Evolutionary conservation across 2,113 vertebrate species (phyloP), one percentile per base, ranked within the genome.

Genomic region (Plectropomus leopardus): DNA sequence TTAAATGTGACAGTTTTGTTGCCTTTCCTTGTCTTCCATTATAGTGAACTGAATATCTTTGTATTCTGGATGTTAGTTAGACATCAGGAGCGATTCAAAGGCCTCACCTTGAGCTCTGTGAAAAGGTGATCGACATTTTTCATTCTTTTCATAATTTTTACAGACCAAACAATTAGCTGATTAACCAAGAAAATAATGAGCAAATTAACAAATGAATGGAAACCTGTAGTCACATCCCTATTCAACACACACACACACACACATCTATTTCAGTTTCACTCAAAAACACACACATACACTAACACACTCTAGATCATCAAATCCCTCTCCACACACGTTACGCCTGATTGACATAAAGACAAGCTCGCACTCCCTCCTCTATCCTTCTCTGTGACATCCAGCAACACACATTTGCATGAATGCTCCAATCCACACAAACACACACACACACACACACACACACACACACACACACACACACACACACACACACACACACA

Each of bases 401-500:
- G 32, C 23, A 70, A 47, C 59, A 86, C 47, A 58, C 47, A 64
- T 53, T 70, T 4, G 5, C 67, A 60, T 79, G 67, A 72, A 44
- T 53, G 21, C 71, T 67, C 58, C 28, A 48, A 7, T 63, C 21
- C 36, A 36, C 21, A 42, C 26, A 16, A 67, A 34, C 21, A n/a
- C 48, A 23, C 53, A 51, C 15, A 17, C 26, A 30, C 66, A 40
- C 40, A 50, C 21, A 57, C 34, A 23, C 74, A 53, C 64, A 53
- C 47, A 57, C 26, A 23, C 68, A 40, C 53, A 50, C n/a, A 40
- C 36, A 26, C 68, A 40, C 53, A 44, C 28, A 40, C 50, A 26
- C 72, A 24, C 40, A 23, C 30, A 26, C 34, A 32, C 72, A 55
- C 67, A 63, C 70, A 69, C 63, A 80, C 69, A 83, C 63, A 83